These are phyloP conservation scores for Pterostichus niger DNA, from an alignment of 2,888 invertebrate species.

Conservation along the genomic window DNA sequence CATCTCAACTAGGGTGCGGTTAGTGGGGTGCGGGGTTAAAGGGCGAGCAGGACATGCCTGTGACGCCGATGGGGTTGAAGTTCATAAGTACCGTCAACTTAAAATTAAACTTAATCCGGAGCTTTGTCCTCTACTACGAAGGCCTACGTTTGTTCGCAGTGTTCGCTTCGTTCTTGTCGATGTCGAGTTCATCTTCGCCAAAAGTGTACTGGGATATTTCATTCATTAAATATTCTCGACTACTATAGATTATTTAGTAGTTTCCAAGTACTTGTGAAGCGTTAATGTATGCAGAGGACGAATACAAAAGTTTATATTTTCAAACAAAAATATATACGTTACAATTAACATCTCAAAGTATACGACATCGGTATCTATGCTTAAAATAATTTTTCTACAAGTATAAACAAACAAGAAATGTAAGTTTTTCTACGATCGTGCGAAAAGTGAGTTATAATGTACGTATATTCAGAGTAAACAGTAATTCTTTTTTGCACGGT, in stretches of 20 bases:
- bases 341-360: too few species aligned
- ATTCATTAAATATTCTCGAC: constrained; percentile 5
- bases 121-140: constrained; percentile 29
- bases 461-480: too few species aligned
- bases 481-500: too few species aligned
- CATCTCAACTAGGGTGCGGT: constrained; percentile 12
- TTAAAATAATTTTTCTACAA: too few species aligned
- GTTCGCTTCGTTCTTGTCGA: neutral
- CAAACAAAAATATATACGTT: too few species aligned
- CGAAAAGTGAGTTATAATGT: too few species aligned
- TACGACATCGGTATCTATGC: too few species aligned
- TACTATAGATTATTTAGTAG: constrained; percentile 9
- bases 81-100: constrained; percentile 58
- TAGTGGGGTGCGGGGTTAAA: neutral
- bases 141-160: neutral
- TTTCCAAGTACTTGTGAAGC: neutral
- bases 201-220: constrained; percentile 5
- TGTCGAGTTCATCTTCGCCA: constrained; percentile 13
- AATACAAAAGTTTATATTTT: neutral
- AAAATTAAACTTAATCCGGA: constrained; percentile 56
- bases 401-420: too few species aligned
- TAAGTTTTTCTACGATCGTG: too few species aligned
- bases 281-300: neutral
- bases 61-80: constrained; percentile 52
- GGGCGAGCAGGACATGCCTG: constrained; percentile 1